Percentiles rank a stretch among this genome's conserved stretches.
Conservation (phyloP, 2,113 vertebrate genomes). For the Corynorhinus townsendii region DNA sequence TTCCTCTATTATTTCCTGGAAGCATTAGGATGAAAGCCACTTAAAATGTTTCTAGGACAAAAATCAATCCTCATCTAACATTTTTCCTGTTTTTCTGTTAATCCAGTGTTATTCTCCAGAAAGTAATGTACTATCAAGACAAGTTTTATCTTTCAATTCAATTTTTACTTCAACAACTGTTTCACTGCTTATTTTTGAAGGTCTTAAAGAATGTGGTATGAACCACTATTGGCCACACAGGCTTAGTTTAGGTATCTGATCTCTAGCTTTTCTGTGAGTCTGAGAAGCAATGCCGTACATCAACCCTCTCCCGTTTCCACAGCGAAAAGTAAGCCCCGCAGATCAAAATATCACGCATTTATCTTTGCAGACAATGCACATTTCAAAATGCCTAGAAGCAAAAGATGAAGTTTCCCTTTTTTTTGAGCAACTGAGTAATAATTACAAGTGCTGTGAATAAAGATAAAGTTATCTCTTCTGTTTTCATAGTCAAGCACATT, state of each 20-base stretch:
- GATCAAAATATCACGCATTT: constrained; percentile 31
- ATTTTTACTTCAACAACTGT: not conserved
- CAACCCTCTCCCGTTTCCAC: not conserved
- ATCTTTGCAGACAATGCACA: constrained; percentile 53
- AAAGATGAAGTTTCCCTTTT: constrained; percentile 43
- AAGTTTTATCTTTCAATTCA: not conserved
- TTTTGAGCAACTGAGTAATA: constrained; percentile 63
- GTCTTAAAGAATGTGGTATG: not conserved
- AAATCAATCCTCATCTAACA: not conserved
- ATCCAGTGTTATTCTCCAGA: not conserved
- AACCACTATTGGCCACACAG: not conserved
- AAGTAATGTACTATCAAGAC: not conserved
- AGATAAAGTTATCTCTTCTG: constrained; percentile 50
- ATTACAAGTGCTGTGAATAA: constrained; percentile 41
- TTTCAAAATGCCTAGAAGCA: constrained; percentile 46
- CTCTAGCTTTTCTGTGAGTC: not conserved
- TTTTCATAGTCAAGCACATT: constrained; percentile 50
- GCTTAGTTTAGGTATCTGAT: not conserved
- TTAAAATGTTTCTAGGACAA: not conserved
- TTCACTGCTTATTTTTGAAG: not conserved
- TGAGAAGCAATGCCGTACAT: not conserved
- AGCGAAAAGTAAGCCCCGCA: constrained; percentile 20
- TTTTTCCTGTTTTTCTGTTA: not conserved
- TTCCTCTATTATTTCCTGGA: not conserved
- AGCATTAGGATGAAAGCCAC: not conserved